Evolutionary conservation across 2,113 vertebrate genomes (phyloP).

Genomic region (Ochotona princeps): DNA sequence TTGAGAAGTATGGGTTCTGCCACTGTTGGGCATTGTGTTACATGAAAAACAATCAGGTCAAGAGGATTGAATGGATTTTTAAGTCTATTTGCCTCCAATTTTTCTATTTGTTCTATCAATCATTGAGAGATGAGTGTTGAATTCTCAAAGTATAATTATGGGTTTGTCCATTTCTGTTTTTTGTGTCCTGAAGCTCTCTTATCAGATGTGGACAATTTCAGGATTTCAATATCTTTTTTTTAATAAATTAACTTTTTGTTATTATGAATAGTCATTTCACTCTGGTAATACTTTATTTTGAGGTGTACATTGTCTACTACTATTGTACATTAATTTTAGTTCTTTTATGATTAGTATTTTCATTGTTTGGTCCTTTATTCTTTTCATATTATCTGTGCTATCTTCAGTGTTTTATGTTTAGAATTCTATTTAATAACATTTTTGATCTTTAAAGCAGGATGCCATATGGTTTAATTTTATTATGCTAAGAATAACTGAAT

Average conservation of each 20-base stretch:
- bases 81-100: constrained; percentile 24
- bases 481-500: constrained; percentile 1
- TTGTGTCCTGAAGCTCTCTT: constrained; percentile 36
- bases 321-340: not conserved
- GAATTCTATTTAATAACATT: not conserved
- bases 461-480: not conserved
- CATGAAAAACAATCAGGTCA: constrained; percentile 39
- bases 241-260: not conserved
- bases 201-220: not conserved
- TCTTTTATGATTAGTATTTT: not conserved
- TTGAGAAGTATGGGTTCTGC: constrained; percentile 8
- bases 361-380: not conserved
- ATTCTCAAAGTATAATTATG: constrained; percentile 39
- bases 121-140: constrained; percentile 40
- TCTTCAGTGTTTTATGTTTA: not conserved
- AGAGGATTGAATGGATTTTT: constrained; percentile 48
- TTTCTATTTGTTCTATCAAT: constrained; percentile 37
- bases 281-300: not conserved
- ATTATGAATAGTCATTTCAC: not conserved
- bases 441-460: not conserved
- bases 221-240: not conserved
- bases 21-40: not conserved
- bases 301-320: not conserved
- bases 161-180: constrained; percentile 24
- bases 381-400: not conserved